Evolutionary conservation across 2,113 vertebrate species (phyloP), one percentile per base, ranked within the genome.

Genomic region (Menura novaehollandiae): DNA sequence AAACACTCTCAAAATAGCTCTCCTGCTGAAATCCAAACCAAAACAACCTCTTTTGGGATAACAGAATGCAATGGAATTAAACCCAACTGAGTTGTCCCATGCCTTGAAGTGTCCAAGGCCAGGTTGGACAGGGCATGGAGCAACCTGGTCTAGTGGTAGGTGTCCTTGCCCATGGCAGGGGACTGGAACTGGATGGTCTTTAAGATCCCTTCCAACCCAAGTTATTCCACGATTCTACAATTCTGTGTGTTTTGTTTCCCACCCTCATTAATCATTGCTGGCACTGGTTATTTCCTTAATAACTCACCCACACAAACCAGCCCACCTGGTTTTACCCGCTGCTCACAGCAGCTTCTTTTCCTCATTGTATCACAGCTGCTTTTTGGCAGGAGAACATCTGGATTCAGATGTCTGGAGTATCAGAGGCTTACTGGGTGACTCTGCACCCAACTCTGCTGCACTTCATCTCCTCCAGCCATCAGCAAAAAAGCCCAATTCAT

Each of bases 1-100:
- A 67, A 85, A 39, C 14, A 9, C 62, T 91, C 92, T n/a, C 62
- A 83, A 66, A 94, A 93, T 66, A 91, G 88, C 75, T 88, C 74
- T 74, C 22, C 49, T 27, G 13, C 62, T 83, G 89, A 75, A 86
- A 92, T 83, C 19, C 67, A 73, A 66, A 60, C 53, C 53, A 44
- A 78, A 92, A 18, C 75, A 66, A 39, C 28, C 49, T 60, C 75
- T 80, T 44, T 10, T 20, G 11, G 72, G 53, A 14, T 52, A 68
- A 35, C 53, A 32, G 32, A 79, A 55, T 0, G 1, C 39, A 17
- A 13, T 0, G 4, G 58, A n/a, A 62, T 59, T 58, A 82, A 81
- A n/a, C 23, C 13, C 66, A 71, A 8, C 10, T 0, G 2, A 52
- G 44, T 37, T 44, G 6, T 33, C 33, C 58, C 33, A 82, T 39